Percentiles rank a stretch among this genome's conserved stretches.
These are phyloP conservation scores for Cygnus buccinator DNA, from an alignment of 2,113 vertebrate species.

Conservation along the genomic window DNA sequence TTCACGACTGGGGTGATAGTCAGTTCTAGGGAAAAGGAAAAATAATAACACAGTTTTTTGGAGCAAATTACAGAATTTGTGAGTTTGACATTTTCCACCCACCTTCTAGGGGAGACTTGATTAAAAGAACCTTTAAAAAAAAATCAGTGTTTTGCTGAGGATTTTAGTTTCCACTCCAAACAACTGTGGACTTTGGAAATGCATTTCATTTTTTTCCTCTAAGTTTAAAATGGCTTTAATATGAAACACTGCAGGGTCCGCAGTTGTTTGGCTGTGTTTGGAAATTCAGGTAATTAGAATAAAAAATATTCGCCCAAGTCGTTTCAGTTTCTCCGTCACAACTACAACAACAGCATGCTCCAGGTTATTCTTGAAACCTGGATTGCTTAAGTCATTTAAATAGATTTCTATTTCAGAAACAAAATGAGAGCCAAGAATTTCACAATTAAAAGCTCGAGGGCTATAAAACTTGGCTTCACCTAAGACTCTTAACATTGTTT, in stretches of 20 bases:
- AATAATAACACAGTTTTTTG: neutral
- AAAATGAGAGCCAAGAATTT: constrained; percentile 64
- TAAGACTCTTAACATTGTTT: constrained; percentile 63
- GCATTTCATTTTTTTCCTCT: neutral
- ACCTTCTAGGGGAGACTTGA: accelerated
- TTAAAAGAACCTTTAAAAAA: neutral
- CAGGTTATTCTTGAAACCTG: constrained; percentile 55
- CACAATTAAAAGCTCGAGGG: constrained; percentile 66
- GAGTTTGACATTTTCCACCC: neutral
- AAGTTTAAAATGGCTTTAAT: neutral
- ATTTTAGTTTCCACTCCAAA: constrained; percentile 3
- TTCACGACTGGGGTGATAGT: neutral
- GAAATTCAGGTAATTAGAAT: neutral
- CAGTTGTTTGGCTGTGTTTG: neutral
- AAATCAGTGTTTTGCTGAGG: neutral
- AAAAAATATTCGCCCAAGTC: neutral
- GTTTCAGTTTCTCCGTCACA: constrained; percentile 1
- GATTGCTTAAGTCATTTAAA: constrained; percentile 62
- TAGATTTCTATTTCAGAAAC: constrained; percentile 68
- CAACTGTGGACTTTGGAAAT: neutral
- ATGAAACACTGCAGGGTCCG: neutral
- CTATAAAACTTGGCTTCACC: constrained; percentile 63
- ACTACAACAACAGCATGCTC: neutral
- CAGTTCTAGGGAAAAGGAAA: neutral
- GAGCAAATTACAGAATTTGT: neutral